Evolutionary conservation across 1,140 invertebrate species (phyloP).

Genomic region (Microplitis mediator): DNA sequence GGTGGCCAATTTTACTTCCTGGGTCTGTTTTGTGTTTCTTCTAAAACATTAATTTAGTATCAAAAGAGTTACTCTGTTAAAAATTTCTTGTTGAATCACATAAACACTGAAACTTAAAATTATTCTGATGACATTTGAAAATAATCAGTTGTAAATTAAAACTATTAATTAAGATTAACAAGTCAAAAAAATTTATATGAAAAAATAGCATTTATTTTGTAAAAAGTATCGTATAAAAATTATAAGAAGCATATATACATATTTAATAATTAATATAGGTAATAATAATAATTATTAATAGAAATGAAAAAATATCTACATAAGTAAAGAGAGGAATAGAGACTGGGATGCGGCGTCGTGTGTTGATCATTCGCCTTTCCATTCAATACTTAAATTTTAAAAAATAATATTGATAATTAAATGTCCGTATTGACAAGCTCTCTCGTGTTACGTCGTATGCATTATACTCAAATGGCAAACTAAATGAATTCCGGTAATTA

Average conservation of each 20-base stretch:
- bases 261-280: neutral
- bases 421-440: constrained; percentile 2
- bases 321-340: neutral
- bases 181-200: neutral
- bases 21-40: too few relatives aligned
- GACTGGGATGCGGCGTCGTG: neutral
- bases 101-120: too few relatives aligned
- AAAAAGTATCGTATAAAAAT: constrained; percentile 17
- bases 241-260: constrained; percentile 24
- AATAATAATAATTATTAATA: neutral
- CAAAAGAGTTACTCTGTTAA: too few relatives aligned
- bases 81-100: too few relatives aligned
- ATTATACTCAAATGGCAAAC: neutral
- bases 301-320: constrained; percentile 24
- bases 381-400: constrained; percentile 14
- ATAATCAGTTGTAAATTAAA: too few relatives aligned
- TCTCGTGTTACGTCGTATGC: too few relatives aligned
- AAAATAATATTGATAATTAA: constrained; percentile 15
- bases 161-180: too few relatives aligned
- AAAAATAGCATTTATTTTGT: constrained; percentile 24
- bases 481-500: too few relatives aligned
- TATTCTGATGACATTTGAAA: too few relatives aligned
- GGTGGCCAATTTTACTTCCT: too few relatives aligned
- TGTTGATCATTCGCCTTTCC: constrained; percentile 7
- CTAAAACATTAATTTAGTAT: too few relatives aligned